Percentiles rank a stretch among this genome's conserved stretches.
phyloP scores from a whole-genome alignment of 2,113 vertebrate genomes.

The Xerus inauris region DNA sequence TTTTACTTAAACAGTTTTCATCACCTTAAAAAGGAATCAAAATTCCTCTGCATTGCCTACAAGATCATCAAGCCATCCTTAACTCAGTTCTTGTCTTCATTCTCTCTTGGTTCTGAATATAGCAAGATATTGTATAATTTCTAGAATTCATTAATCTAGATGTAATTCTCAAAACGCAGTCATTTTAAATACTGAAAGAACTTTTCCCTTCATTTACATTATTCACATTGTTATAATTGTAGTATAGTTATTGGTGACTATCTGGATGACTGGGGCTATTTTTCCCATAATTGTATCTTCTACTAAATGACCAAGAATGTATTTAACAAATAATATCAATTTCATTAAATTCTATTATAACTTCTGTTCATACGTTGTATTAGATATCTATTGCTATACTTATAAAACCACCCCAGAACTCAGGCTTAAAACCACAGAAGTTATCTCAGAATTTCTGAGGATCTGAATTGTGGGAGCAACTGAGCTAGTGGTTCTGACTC shows the following conservation, averaged over 20 bases:
- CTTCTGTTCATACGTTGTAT: neutral
- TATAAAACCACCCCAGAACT: neutral
- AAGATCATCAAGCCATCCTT: neutral
- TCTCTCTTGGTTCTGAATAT: neutral
- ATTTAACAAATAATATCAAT: constrained; percentile 32
- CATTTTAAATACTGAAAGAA: neutral
- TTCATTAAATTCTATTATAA: neutral
- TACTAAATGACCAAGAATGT: neutral
- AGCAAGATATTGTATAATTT: neutral
- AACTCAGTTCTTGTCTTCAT: neutral
- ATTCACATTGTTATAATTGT: neutral
- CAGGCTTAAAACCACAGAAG: neutral
- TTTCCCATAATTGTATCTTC: neutral
- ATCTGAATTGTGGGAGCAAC: neutral
- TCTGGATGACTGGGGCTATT: neutral
- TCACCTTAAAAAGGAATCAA: neutral
- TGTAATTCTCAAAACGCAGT: neutral
- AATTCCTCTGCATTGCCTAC: constrained; percentile 21
- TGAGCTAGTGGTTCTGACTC: neutral
- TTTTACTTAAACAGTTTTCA: neutral
- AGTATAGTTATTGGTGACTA: neutral
- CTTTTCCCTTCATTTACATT: neutral
- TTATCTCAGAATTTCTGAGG: neutral
- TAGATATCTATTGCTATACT: neutral
- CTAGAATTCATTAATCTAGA: neutral